Conservation (phyloP, 92 coral and sea anemone species). For the Ricordea florida region DNA sequence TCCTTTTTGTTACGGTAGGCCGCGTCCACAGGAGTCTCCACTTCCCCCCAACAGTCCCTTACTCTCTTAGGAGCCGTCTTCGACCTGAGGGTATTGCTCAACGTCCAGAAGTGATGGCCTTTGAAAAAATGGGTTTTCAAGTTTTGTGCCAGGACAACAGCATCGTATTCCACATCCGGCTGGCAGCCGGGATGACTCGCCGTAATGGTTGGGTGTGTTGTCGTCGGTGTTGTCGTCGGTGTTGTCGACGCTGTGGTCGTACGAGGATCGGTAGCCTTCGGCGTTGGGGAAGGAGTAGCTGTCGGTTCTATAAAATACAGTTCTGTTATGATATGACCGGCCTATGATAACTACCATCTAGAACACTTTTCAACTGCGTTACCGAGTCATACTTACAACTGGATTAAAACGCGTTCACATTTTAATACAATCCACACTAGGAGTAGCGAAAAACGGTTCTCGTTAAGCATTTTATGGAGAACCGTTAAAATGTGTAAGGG, state of each 20-base stretch:
- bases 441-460: no score
- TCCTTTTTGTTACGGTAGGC: slow-evolving; percentile 58
- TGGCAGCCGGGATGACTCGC: background rate
- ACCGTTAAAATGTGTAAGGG: no score
- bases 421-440: no score
- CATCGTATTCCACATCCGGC: background rate
- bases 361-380: no score
- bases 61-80: slow-evolving; percentile 51
- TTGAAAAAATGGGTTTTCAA: slow-evolving; percentile 41
- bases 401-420: no score
- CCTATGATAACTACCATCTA: no score
- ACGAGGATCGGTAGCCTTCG: background rate
- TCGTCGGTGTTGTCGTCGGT: background rate
- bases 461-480: no score
- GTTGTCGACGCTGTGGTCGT: background rate
- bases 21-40: slow-evolving; percentile 57
- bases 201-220: background rate
- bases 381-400: no score
- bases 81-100: slow-evolving; percentile 9
- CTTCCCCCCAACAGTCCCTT: slow-evolving; percentile 45
- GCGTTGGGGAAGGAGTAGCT: background rate
- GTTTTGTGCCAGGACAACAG: background rate
- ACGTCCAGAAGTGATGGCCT: slow-evolving; percentile 51
- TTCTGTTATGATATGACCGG: no score
- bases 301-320: no score